phyloP scores from a whole-genome alignment of 2,888 invertebrate genomes.

The Itoplectis maculator region DNA sequence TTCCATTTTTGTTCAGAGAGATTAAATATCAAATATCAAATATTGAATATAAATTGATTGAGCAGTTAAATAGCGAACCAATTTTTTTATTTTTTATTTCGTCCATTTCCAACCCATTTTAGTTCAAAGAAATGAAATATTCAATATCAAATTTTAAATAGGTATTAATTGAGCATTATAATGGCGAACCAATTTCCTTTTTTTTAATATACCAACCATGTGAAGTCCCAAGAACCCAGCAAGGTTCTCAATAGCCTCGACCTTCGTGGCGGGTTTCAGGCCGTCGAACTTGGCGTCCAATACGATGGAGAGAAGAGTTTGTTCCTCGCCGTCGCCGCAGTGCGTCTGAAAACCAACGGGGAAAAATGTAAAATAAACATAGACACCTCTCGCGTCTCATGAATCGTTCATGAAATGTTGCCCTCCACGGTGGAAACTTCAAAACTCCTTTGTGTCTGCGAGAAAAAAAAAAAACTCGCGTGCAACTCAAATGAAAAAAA shows the following conservation, averaged over 20 bases:
- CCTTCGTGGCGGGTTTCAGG: constrained; percentile 88
- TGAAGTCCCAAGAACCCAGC: constrained; percentile 90
- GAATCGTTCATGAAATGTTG: constrained; percentile 46
- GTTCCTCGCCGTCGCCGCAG: constrained; percentile 85
- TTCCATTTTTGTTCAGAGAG: too few species aligned
- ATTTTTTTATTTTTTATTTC: too few species aligned
- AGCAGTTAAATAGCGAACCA: too few species aligned
- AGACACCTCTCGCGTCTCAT: neutral
- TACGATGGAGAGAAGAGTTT: constrained; percentile 88
- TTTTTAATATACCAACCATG: constrained; percentile 84
- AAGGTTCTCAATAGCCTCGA: constrained; percentile 89
- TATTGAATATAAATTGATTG: neutral
- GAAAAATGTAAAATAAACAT: constrained; percentile 29
- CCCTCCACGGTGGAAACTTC: constrained; percentile 5
- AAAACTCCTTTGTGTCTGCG: constrained; percentile 3
- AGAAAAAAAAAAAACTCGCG: neutral
- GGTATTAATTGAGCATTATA: too few species aligned
- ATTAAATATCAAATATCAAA: too few species aligned
- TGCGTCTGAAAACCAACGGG: constrained; percentile 79
- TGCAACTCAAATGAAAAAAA: constrained; percentile 1
- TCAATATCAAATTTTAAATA: neutral
- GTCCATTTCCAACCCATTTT: too few species aligned
- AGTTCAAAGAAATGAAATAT: neutral
- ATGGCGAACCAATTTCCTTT: neutral
- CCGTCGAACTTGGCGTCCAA: constrained; percentile 89